A percentile compares a stretch with the other conserved stretches of the same genome.
These are phyloP conservation scores for Bambusicola thoracicus DNA, from an alignment of 2,113 vertebrate species.

Conservation along the genomic window DNA sequence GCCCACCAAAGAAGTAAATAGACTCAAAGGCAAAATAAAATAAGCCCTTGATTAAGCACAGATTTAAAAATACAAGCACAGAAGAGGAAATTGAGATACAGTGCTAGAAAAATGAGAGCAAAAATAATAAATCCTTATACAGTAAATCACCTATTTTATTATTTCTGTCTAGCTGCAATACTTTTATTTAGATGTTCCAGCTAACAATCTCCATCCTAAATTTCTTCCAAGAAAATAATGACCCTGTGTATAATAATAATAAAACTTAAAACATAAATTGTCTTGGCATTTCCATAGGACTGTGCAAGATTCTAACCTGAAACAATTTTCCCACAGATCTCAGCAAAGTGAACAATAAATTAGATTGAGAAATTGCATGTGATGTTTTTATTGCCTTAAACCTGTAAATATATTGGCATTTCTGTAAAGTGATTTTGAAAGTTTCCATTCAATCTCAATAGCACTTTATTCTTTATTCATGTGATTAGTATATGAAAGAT, in stretches of 20 bases:
- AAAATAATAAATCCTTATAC: background rate
- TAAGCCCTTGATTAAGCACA: background rate
- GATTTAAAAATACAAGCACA: constrained; percentile 15
- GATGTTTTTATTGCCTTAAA: background rate
- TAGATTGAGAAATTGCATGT: background rate
- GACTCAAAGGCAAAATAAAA: constrained; percentile 11
- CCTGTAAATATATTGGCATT: background rate
- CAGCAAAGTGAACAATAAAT: background rate
- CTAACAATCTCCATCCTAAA: background rate
- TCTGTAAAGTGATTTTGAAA: background rate
- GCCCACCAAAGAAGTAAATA: constrained; percentile 1
- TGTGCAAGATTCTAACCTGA: background rate
- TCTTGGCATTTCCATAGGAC: background rate
- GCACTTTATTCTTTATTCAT: background rate
- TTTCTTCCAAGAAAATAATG: constrained; percentile 33
- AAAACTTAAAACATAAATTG: constrained; percentile 25
- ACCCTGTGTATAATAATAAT: background rate
- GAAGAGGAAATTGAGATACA: background rate
- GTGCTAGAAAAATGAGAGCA: background rate
- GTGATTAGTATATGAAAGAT: background rate
- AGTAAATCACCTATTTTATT: background rate
- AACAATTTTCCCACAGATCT: background rate
- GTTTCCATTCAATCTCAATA: background rate
- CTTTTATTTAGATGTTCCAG: constrained; percentile 23
- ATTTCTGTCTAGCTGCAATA: constrained; percentile 1